Base-by-base conservation (phyloP, 2,113 vertebrate species). In the Urocitellus parryii region DNA sequence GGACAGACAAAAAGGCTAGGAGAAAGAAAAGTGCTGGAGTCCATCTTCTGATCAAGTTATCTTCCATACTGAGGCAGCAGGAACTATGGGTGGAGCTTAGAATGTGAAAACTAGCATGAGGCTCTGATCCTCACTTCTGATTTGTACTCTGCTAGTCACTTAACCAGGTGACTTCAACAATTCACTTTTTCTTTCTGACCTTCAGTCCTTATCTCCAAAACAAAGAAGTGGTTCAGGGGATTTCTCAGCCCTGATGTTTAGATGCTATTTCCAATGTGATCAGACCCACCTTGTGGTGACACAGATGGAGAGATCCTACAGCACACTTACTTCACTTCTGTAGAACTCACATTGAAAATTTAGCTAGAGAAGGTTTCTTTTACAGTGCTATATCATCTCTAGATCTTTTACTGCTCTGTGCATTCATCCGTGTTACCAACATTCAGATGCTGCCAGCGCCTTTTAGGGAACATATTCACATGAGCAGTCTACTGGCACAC, bases 291-390 rank as follows among this genome's bases (percentile, higher is more conserved):
- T 12, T 53, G 4, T 58, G 45, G 27, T 73, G 22, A 34, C 76
- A 58, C 6, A 45, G 58, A 14, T 20, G 39, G 77, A 65, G 17
- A 63, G 29, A 48, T 42, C 45, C 61, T n/a, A 16, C 13, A 39
- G 14, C 53, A 8, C 79, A 48, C 58, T 84, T 70, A 37, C 2
- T 61, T 73, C 7, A 27, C 17, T 88, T 88, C 32, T 61, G 1
- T 74, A 85, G 73, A 81, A 73, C 34, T 76, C 76, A 92, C 76
- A 83, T 37, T 83, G 85, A 68, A 82, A 96, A 72, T 27, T 79
- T 88, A 58, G 37, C 63, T 73, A 94, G 34, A 95, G 48, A 94
- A 86, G 56, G 39, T 27, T 82, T 88, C 56, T 91, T 90, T 88
- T 84, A 72, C 10, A 58, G n/a, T 81, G 65, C 76, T 80, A 61